phyloP scores from a whole-genome alignment of 2,888 invertebrate species.

The Cantharis rufa region DNA sequence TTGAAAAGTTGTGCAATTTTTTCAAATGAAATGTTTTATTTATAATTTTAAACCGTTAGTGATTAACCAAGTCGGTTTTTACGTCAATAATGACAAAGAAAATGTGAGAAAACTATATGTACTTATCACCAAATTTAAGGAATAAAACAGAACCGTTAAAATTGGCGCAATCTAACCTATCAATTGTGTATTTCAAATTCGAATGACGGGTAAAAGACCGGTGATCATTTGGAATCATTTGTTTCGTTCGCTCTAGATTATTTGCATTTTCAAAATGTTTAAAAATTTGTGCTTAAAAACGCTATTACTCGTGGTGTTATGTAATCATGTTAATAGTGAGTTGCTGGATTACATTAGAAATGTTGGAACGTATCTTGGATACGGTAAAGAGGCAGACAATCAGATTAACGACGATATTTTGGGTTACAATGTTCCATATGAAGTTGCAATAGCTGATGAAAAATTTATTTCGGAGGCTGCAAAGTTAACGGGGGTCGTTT shows the following conservation, averaged over 20 bases:
- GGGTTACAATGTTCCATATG: conserved; percentile 56
- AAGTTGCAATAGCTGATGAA: conserved; percentile 62
- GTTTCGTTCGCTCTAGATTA: not conserved
- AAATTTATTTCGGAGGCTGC: conserved; percentile 67
- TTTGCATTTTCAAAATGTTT: not conserved
- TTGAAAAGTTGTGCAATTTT: not conserved
- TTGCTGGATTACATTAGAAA: conserved; percentile 16
- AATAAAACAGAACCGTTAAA: not conserved
- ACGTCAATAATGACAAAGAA: not conserved
- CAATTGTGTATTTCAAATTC: not conserved
- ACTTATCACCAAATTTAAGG: not conserved
- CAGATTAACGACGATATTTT: conserved; percentile 27
- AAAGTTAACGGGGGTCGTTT: conserved; percentile 60
- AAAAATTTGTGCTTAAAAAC: not conserved
- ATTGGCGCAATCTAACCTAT: not conserved
- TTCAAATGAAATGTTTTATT: not conserved
- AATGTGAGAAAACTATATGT: not conserved
- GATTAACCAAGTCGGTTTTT: not conserved
- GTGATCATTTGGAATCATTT: not conserved
- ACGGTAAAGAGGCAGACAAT: conserved; percentile 1
- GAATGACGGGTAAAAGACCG: not conserved
- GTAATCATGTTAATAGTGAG: conserved; percentile 6
- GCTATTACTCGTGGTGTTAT: conserved; percentile 1
- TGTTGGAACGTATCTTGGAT: conserved; percentile 22
- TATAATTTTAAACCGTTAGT: not conserved